Evolutionary conservation across 2,888 invertebrate species (phyloP).

Genomic region (Phortica magna): DNA sequence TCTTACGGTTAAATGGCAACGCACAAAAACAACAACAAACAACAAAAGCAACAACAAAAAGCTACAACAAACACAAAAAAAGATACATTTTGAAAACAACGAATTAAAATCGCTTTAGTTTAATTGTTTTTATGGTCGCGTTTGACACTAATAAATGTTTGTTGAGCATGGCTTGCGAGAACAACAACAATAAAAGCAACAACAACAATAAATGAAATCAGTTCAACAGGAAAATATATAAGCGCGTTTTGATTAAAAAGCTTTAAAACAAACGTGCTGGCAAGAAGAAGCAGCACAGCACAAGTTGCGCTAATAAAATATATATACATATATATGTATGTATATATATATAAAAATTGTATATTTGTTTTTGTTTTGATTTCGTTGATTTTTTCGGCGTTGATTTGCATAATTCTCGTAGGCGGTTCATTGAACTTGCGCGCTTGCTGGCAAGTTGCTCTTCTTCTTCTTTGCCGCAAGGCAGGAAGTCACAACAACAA

Average conservation of each 20-base stretch:
- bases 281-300: too few relatives aligned
- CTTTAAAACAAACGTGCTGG: too few relatives aligned
- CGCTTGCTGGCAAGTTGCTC: conserved; percentile 37
- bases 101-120: conserved; percentile 8
- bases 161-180: conserved; percentile 43
- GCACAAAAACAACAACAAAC: background rate
- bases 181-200: conserved; percentile 8
- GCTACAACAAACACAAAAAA: background rate
- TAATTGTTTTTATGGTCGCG: conserved; percentile 19
- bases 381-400: conserved; percentile 47
- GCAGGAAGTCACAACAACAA: background rate
- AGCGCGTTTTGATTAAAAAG: too few relatives aligned
- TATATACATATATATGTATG: too few relatives aligned
- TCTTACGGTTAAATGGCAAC: background rate
- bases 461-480: background rate
- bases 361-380: conserved; percentile 39
- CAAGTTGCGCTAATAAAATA: background rate
- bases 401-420: conserved; percentile 70
- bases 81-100: background rate
- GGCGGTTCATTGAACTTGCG: conserved; percentile 71
- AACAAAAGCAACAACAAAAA: background rate
- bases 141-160: conserved; percentile 38
- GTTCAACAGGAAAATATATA: too few relatives aligned
- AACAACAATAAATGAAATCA: conserved; percentile 8
- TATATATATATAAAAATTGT: background rate